Conservation (phyloP, 2,888 invertebrate species). For the Drosophila mulleri region DNA sequence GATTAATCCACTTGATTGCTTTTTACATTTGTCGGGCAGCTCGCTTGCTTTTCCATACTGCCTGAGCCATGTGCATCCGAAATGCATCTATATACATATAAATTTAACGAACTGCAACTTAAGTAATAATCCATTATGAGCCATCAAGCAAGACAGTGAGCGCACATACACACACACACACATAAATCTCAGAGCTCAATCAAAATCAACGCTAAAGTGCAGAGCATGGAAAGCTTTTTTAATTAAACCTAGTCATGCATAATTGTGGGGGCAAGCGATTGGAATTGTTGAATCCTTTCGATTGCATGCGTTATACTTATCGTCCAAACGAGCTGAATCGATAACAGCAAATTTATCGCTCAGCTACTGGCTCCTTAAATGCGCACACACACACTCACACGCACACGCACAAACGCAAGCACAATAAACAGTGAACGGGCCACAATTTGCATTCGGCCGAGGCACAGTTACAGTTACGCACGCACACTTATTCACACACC, state of each 20-base stretch:
- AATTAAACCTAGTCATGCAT: constrained; percentile 11
- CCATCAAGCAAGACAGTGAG: not conserved
- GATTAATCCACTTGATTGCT: not conserved
- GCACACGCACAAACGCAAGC: constrained; percentile 16
- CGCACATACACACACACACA: not conserved
- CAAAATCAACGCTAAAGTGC: constrained; percentile 14
- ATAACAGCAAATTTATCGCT: constrained; percentile 68
- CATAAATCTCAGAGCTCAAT: not conserved
- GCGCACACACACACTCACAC: constrained; percentile 4
- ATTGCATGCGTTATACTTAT: constrained; percentile 3
- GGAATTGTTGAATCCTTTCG: constrained; percentile 3
- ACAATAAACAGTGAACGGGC: constrained; percentile 30
- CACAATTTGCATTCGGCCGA: constrained; percentile 69
- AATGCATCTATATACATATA: not conserved
- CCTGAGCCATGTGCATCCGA: not conserved
- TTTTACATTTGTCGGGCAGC: not conserved
- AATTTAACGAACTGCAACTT: not conserved
- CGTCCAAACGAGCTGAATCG: constrained; percentile 48
- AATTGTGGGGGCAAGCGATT: constrained; percentile 17
- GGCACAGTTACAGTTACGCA: constrained; percentile 65
- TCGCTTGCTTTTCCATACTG: not conserved
- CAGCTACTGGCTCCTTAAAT: constrained; percentile 20
- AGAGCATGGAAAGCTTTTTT: constrained; percentile 8
- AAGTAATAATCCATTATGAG: constrained; percentile 4
- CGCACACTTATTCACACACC: constrained; percentile 28